Conservation (phyloP, 2,797 vertebrate species). For the Gobio occitaniae region DNA sequence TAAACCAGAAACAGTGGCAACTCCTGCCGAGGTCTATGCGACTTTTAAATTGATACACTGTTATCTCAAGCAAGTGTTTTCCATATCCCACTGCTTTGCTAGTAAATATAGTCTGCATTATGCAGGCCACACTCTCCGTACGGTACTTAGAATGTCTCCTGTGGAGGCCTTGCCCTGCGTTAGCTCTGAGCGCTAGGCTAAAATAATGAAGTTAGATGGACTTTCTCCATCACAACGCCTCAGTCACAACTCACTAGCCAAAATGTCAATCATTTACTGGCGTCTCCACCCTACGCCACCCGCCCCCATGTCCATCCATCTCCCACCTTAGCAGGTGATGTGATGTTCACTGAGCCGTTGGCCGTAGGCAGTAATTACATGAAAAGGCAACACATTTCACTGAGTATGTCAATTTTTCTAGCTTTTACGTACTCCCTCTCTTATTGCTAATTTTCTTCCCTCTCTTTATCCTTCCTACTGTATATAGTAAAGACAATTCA, state of each 20-base stretch:
- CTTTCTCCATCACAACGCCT: conserved; percentile 45
- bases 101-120: conserved; percentile 38
- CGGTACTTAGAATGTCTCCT: conserved; percentile 34
- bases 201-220: conserved; percentile 73
- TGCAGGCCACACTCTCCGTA: conserved; percentile 31
- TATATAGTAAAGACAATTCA: not conserved
- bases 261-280: conserved; percentile 69
- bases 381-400: conserved; percentile 3
- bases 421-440: not conserved
- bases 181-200: conserved; percentile 53
- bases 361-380: conserved; percentile 4
- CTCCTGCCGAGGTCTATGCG: not conserved
- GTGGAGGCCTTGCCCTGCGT: conserved; percentile 37
- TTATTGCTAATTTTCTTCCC: not conserved
- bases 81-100: conserved; percentile 1
- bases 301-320: conserved; percentile 48
- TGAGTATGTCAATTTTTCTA: not conserved
- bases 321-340: conserved; percentile 20
- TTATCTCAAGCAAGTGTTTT: conserved; percentile 28
- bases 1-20: conserved; percentile 11
- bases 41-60: conserved; percentile 37
- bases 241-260: conserved; percentile 46
- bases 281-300: conserved; percentile 62
- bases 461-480: not conserved
- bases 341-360: conserved; percentile 15